A percentile compares a stretch with the other conserved stretches of the same genome.
Conservation (phyloP, 2,888 invertebrate species). For the Cantharis flavilabris region DNA sequence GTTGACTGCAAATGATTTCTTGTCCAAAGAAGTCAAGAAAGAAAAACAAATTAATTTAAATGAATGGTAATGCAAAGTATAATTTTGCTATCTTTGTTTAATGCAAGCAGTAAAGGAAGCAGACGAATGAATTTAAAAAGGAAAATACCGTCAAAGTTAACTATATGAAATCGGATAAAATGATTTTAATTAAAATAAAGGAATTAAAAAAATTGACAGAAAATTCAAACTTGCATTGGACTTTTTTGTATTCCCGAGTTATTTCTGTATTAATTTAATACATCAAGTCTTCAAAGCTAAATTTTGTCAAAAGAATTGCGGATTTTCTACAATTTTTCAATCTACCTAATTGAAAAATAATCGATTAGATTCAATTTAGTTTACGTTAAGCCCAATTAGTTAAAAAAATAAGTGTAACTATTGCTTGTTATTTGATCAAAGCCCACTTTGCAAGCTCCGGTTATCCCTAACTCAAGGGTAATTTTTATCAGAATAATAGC, state of each 20-base stretch:
- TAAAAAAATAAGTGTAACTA: not conserved
- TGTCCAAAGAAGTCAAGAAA: not conserved
- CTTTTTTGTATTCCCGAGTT: not conserved
- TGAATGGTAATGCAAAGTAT: not conserved
- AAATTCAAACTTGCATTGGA: not conserved
- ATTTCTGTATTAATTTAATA: not conserved
- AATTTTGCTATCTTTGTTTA: not conserved
- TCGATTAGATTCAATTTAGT: not conserved
- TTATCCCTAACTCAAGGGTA: too few relatives aligned
- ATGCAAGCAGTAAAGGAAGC: not conserved
- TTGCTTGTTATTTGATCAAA: too few relatives aligned
- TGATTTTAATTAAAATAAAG: not conserved
- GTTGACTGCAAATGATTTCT: not conserved
- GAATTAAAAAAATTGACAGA: not conserved
- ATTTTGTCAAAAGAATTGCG: not conserved
- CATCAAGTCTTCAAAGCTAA: not conserved
- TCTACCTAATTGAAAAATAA: not conserved
- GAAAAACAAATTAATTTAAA: not conserved
- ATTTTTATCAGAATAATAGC: too few relatives aligned
- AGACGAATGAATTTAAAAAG: not conserved
- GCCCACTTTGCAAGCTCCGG: too few relatives aligned
- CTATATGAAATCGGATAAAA: not conserved
- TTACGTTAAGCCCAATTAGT: not conserved
- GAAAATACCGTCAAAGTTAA: not conserved
- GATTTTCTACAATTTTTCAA: not conserved